Base-by-base conservation (phyloP, 2,888 invertebrate species). In the Pterostichus madidus region DNA sequence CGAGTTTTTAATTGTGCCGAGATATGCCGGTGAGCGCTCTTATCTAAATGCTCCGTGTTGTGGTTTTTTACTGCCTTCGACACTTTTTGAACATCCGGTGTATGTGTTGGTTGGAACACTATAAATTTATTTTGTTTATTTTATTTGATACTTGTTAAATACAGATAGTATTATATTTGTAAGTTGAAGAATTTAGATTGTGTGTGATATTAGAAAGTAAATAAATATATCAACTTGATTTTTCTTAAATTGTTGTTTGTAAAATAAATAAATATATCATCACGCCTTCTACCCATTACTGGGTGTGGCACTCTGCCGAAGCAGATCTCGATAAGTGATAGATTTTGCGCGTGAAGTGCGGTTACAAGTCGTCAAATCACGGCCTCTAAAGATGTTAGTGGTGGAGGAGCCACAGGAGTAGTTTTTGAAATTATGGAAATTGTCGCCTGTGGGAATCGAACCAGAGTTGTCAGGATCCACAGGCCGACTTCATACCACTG, bases 41-140 rank as follows among this genome's bases (percentile, higher is more conserved):
- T 78, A 78, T 78, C 78, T 78, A 78, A 78, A 78, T 78, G 78
- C 59, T 78, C 59, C 17, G 44, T n/a, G 78, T 32, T 78, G 59
- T 8, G 35, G 35, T 73, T 46, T 73, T 24, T 73, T 46, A 73
- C 15, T 15, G 71, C 32, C n/a, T 31, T 49, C 44, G 61, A 78
- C 56, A 59, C 24, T 71, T 73, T 46, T 46, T n/a, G 11, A 78
- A 78, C 59, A 59, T 56, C 56, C 77, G 53, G 49, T 73, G 24
- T 73, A 73, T 15, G 17, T 39, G 39, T 39, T 39, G 39, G 39
- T 6, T 39, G 59, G 59, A 24, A 31, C 49, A 49, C 11, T 49
- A 49, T 49, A 49, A 49, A 49, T 49, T 49, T 49, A n/a, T 49
- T 49, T 49, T 49, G 49, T 49, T 49, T 49, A 49, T 49, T 49